phyloP scores from a whole-genome alignment of 2,797 vertebrate genomes.

The Amazona ochrocephala region DNA sequence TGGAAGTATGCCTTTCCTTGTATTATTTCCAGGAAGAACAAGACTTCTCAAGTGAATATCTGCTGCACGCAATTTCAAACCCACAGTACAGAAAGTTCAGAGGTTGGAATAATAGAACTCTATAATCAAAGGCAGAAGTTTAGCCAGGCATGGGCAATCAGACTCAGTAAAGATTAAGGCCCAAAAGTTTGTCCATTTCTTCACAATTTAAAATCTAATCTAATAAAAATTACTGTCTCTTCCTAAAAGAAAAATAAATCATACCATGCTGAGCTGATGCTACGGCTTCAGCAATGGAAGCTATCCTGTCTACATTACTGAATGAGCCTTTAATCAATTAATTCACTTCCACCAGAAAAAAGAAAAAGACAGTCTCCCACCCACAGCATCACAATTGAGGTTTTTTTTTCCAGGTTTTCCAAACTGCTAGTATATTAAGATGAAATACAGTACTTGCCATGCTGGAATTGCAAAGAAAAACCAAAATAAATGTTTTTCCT shows the following conservation, averaged over 20 bases:
- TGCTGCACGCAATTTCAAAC: neutral
- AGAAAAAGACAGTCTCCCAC: slow-evolving; percentile 1
- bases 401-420: neutral
- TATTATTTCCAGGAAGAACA: neutral
- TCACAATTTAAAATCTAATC: neutral
- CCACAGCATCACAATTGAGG: neutral
- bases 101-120: neutral
- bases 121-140: neutral
- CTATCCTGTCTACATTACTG: neutral
- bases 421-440: neutral
- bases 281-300: neutral
- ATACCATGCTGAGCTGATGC: neutral
- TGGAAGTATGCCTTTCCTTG: neutral
- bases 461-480: neutral
- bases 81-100: neutral
- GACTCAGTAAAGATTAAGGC: neutral
- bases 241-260: neutral
- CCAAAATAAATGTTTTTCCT: neutral
- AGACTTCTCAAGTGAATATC: neutral
- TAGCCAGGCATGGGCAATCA: neutral
- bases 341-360: slow-evolving; percentile 1
- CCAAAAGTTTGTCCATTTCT: neutral
- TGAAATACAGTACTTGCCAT: neutral
- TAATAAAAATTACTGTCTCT: neutral
- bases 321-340: neutral